Conservation (phyloP, 2,888 invertebrate genomes). For the Cremastobaeus sp. region DNA sequence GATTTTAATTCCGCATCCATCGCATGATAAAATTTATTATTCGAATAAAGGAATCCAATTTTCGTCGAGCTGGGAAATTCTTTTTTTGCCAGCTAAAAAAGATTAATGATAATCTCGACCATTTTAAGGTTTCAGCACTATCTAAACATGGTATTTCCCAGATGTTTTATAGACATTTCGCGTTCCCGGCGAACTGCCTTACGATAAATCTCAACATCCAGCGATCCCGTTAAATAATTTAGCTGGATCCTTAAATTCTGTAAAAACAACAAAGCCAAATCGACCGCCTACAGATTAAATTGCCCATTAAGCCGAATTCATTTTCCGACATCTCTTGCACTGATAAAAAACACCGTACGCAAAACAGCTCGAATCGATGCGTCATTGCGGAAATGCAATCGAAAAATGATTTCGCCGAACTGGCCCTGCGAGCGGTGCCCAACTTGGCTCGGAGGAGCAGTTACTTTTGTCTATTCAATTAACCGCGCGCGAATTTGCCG, state of each 20-base stretch:
- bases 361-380: too few species aligned
- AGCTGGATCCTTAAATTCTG: slow-evolving; percentile 27
- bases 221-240: slow-evolving; percentile 17
- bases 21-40: background rate
- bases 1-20: too few species aligned
- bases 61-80: background rate
- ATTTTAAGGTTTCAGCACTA: slow-evolving; percentile 1
- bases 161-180: slow-evolving; percentile 22
- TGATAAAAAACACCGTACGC: too few species aligned
- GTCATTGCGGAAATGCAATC: too few species aligned
- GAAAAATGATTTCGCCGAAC: too few species aligned
- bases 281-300: slow-evolving; percentile 16
- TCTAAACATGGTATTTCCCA: slow-evolving; percentile 6
- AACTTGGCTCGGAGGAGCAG: too few species aligned
- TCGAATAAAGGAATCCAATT: background rate
- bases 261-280: slow-evolving; percentile 22
- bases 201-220: slow-evolving; percentile 21
- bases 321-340: slow-evolving; percentile 6
- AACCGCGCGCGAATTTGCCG: too few species aligned
- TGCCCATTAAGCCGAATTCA: slow-evolving; percentile 34
- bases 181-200: background rate
- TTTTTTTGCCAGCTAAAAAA: background rate
- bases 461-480: too few species aligned
- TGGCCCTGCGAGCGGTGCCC: too few species aligned
- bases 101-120: background rate